Percentiles rank a stretch among this genome's conserved stretches.
Evolutionary conservation across 1,140 invertebrate genomes (phyloP).

Genomic region (Apolygus lucorum): DNA sequence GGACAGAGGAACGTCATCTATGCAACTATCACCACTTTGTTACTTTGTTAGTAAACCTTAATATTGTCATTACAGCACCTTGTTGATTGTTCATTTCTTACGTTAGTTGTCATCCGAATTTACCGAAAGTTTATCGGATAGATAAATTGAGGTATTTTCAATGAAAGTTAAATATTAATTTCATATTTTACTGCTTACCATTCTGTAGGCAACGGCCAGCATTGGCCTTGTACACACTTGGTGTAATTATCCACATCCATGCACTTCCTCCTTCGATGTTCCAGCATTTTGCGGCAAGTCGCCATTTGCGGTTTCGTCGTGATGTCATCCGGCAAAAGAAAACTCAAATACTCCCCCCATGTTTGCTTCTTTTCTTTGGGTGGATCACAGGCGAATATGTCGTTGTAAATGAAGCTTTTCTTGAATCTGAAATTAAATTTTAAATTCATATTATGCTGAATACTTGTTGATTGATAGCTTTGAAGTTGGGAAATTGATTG

Average conservation of each 20-base stretch:
- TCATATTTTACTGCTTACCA: too few species aligned
- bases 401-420: not conserved
- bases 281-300: constrained; percentile 18
- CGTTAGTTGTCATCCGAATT: too few species aligned
- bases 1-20: too few species aligned
- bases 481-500: not conserved
- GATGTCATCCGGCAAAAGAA: not conserved
- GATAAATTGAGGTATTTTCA: too few species aligned
- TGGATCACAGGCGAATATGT: not conserved
- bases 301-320: constrained; percentile 8
- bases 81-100: too few species aligned
- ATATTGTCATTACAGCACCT: too few species aligned
- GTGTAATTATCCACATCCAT: not conserved
- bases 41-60: too few species aligned
- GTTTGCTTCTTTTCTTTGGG: not conserved
- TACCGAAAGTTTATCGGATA: too few species aligned
- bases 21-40: too few species aligned
- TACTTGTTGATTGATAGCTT: not conserved
- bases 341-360: constrained; percentile 17
- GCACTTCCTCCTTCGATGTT: constrained; percentile 11
- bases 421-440: not conserved
- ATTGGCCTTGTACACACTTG: not conserved
- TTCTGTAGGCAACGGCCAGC: constrained; percentile 7
- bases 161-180: too few species aligned
- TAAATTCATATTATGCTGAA: not conserved